Percentiles rank a stretch among this genome's conserved stretches.
Conservation (phyloP, 2,797 vertebrate species). For the Pachyuromys duprasi region DNA sequence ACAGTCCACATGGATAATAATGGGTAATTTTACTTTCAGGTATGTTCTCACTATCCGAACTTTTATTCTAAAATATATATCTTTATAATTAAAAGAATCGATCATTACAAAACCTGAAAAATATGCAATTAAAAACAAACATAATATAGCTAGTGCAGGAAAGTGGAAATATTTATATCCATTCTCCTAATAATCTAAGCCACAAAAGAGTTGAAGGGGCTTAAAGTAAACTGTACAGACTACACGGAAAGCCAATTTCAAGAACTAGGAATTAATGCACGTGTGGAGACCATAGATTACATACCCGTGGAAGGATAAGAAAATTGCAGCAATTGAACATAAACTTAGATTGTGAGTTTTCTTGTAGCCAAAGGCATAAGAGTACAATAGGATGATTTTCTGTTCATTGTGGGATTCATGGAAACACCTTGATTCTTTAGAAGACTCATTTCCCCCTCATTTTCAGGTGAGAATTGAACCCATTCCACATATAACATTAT, state of each 20-base stretch:
- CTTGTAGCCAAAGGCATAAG: neutral
- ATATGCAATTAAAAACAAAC: neutral
- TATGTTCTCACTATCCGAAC: neutral
- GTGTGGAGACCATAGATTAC: neutral
- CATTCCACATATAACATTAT: neutral
- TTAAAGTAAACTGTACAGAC: neutral
- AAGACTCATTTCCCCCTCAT: neutral
- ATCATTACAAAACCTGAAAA: neutral
- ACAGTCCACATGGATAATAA: neutral
- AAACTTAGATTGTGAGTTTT: slow-evolving; percentile 24
- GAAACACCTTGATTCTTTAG: neutral
- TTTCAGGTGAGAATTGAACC: neutral
- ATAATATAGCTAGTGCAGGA: neutral
- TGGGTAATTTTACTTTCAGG: neutral
- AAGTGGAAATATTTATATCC: neutral
- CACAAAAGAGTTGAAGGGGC: neutral
- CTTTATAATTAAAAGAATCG: slow-evolving; percentile 1
- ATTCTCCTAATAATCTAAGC: neutral
- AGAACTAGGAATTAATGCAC: slow-evolving; percentile 4
- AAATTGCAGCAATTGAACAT: slow-evolving; percentile 1
- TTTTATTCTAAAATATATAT: neutral
- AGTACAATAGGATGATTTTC: neutral
- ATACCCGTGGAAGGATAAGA: neutral
- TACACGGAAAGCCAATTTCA: slow-evolving; percentile 2
- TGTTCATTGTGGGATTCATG: neutral